Base-by-base conservation (phyloP, 2,888 invertebrate species). In the Platycnemis pennipes region DNA sequence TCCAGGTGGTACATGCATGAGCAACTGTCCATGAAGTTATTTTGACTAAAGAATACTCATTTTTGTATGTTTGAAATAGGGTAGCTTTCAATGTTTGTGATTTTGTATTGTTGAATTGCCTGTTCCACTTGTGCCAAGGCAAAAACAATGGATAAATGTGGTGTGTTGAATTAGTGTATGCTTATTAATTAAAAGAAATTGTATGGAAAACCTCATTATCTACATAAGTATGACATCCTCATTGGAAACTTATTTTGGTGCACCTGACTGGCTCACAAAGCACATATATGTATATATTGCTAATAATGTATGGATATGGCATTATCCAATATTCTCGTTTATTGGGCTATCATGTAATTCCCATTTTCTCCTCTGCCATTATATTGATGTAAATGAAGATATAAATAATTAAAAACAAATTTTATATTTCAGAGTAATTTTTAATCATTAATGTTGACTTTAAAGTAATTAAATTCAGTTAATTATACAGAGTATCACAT, bases 281-380 rank as follows among this genome's bases (percentile, higher is more conserved):
- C 63, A 69, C 91, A 45, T 63, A 63, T 91, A 44, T 63, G 44
- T 91, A 22, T 63, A 56, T 56, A 91, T 91, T 63, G 63, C 91
- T 91, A 91, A 56, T 13, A 19, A 42, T 91, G 63, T 69, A 89
- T 91, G 63, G 63, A 91, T 91, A 91, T 22, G 44, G 37, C 89
- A 63, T 89, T 53, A 69, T 91, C 45, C 63, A 69, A 91, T 69
- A 44, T 91, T 69, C 91, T 91, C 45, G 44, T 91, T 69, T 63
- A 91, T 91, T 42, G 63, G 63, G 44, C 91, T 63, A 56, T 91
- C 63, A 91, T 91, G 63, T 89, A 63, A 91, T 44, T 69, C 11
- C 91, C 63, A 69, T 91, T 91, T 45, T 91, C 91, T 69, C 91
- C 63, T 91, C 89, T 63, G 89, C 89, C 56, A 89, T 46, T 44